Conservation (phyloP, 2,888 invertebrate species). For the Glaucopsyche alexis region DNA sequence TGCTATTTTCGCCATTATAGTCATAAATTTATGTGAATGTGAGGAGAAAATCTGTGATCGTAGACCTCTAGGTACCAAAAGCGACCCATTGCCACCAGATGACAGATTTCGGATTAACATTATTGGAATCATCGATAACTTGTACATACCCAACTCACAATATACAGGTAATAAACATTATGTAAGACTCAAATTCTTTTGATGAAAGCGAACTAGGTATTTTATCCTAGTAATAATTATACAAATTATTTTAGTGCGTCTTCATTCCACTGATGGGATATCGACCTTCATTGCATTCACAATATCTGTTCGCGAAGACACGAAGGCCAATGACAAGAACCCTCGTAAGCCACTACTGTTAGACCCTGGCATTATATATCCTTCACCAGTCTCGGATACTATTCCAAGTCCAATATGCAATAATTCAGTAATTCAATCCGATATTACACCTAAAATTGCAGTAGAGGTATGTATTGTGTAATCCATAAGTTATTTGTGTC, state of each 20-base stretch:
- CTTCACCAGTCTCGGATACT: slow-evolving; percentile 46
- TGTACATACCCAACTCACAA: slow-evolving; percentile 51
- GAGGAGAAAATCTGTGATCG: slow-evolving; percentile 54
- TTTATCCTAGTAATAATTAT: not conserved
- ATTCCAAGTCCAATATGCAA: slow-evolving; percentile 50
- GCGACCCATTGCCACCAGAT: slow-evolving; percentile 61
- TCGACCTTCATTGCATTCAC: slow-evolving; percentile 67
- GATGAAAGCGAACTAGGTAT: not conserved
- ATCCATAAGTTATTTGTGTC: no score
- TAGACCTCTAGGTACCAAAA: slow-evolving; percentile 57
- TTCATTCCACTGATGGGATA: slow-evolving; percentile 52
- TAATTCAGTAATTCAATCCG: slow-evolving; percentile 62
- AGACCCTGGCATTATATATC: slow-evolving; percentile 53
- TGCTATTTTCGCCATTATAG: not conserved
- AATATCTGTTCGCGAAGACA: slow-evolving; percentile 60
- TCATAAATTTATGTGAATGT: slow-evolving; percentile 38
- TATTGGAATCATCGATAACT: slow-evolving; percentile 45
- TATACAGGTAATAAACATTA: slow-evolving; percentile 53
- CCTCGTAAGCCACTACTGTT: slow-evolving; percentile 53
- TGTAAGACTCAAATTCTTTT: not conserved
- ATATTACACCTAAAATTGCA: slow-evolving; percentile 60
- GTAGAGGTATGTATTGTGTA: slow-evolving; percentile 62
- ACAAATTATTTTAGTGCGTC: slow-evolving; percentile 49
- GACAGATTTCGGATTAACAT: slow-evolving; percentile 63
- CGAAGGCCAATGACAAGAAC: slow-evolving; percentile 53